These are phyloP conservation scores for Ophonus ardosiacus DNA, from an alignment of 2,888 invertebrate genomes.

Conservation along the genomic window DNA sequence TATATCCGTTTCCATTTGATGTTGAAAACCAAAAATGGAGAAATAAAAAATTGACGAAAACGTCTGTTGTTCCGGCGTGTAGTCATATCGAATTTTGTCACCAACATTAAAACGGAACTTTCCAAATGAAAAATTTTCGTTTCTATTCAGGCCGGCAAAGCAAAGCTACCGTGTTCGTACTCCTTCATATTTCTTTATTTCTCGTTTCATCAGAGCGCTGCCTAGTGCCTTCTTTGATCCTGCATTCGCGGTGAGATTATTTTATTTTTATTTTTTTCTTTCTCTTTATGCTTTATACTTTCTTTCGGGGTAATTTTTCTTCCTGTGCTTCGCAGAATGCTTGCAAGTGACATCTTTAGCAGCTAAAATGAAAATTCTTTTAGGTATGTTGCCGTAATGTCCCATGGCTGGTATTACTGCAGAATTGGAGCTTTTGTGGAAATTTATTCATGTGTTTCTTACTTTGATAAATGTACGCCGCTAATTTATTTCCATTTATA, in stretches of 20 bases:
- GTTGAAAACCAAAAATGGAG: neutral
- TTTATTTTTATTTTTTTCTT: conserved; percentile 60
- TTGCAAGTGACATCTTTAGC: conserved; percentile 62
- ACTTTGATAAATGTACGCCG: conserved; percentile 43
- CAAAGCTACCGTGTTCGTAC: conserved; percentile 38
- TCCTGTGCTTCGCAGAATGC: conserved; percentile 55
- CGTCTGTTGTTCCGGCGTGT: neutral
- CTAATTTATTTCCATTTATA: conserved; percentile 29
- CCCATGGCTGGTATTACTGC: conserved; percentile 10
- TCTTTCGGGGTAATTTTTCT: conserved; percentile 61
- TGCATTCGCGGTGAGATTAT: conserved; percentile 56
- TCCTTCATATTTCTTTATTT: conserved; percentile 50
- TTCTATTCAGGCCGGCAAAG: conserved; percentile 31
- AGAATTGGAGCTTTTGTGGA: conserved; percentile 41
- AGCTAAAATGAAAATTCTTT: conserved; percentile 61
- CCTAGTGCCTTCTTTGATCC: conserved; percentile 43
- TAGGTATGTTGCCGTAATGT: conserved; percentile 48
- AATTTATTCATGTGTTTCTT: conserved; percentile 51
- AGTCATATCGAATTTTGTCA: conserved; percentile 20
- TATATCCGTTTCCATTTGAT: neutral
- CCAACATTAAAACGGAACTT: conserved; percentile 42
- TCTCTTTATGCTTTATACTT: conserved; percentile 53
- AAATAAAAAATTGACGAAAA: conserved; percentile 13
- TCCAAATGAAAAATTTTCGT: conserved; percentile 36
- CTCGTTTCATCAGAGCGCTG: conserved; percentile 14